These are phyloP conservation scores for Miltochrista miniata DNA, from an alignment of 2,888 invertebrate genomes.

Conservation along the genomic window DNA sequence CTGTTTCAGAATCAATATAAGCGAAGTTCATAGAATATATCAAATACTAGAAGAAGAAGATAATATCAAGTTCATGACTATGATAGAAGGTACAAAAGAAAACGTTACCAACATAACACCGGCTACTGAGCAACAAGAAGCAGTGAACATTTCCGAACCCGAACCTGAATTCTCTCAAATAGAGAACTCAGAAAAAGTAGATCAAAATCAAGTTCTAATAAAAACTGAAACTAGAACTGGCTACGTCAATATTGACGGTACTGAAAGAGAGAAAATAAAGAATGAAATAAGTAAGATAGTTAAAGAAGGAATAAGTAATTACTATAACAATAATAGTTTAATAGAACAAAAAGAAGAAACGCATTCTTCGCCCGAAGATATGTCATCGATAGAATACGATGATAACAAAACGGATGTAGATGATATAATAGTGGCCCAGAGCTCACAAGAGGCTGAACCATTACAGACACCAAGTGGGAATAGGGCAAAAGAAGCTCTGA, in stretches of 20 bases:
- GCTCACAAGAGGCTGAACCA: constrained; percentile 42
- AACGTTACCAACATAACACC: constrained; percentile 35
- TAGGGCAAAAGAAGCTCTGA: constrained; percentile 63
- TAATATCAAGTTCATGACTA: constrained; percentile 70
- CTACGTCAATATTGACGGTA: constrained; percentile 75
- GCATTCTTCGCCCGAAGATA: constrained; percentile 22
- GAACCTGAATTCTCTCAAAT: constrained; percentile 10
- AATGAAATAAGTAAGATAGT: constrained; percentile 65
- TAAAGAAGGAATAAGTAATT: constrained; percentile 62
- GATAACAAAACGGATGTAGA: constrained; percentile 60
- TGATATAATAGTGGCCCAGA: constrained; percentile 65
- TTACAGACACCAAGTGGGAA: constrained; percentile 61
- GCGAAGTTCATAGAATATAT: constrained; percentile 76
- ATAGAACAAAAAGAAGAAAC: constrained; percentile 16
- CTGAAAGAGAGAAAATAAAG: constrained; percentile 66
- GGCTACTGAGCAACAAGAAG: not conserved
- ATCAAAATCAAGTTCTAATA: constrained; percentile 61
- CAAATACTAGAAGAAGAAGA: constrained; percentile 79
- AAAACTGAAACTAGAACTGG: constrained; percentile 76
- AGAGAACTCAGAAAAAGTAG: constrained; percentile 29
- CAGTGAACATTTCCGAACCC: constrained; percentile 7
- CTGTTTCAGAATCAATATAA: constrained; percentile 71
- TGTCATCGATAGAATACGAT: constrained; percentile 20
- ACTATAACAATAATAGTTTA: constrained; percentile 50
- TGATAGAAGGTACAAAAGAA: constrained; percentile 60